Percentiles rank a stretch among this genome's conserved stretches.
Conservation (phyloP, 2,797 vertebrate genomes). For the Xenentodon cancila region DNA sequence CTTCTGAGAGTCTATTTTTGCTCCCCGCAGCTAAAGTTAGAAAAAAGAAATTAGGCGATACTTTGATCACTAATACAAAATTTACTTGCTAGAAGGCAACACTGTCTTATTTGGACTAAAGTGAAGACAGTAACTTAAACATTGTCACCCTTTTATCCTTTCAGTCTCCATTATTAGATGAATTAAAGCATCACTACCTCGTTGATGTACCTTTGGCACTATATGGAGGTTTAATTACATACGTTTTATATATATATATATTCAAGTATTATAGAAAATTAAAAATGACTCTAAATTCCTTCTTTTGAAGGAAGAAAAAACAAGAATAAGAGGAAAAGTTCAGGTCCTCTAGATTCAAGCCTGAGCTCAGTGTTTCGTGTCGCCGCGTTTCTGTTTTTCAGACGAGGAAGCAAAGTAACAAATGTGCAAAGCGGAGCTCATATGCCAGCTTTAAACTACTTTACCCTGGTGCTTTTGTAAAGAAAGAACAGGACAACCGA, state of each 20-base stretch:
- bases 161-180: not conserved
- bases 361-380: no score
- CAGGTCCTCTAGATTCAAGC: no score
- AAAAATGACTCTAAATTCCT: no score
- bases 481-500: slow-evolving; percentile 40
- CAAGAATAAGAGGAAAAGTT: no score
- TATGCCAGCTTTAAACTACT: slow-evolving; percentile 39
- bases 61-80: slow-evolving; percentile 43
- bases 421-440: slow-evolving; percentile 31
- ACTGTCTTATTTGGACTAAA: slow-evolving; percentile 16
- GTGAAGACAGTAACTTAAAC: not conserved
- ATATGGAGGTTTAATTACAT: not conserved
- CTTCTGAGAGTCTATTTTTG: slow-evolving; percentile 56
- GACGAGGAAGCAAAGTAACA: slow-evolving; percentile 20
- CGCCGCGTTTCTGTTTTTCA: no score
- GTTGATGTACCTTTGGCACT: not conserved
- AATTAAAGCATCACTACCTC: not conserved
- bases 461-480: slow-evolving; percentile 30
- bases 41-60: slow-evolving; percentile 29
- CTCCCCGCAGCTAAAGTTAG: slow-evolving; percentile 57
- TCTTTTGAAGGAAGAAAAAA: no score
- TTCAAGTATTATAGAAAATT: no score
- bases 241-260: not conserved
- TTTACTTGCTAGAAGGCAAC: slow-evolving; percentile 5
- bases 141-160: not conserved